phyloP scores from a whole-genome alignment of 2,113 vertebrate species.

The Caloenas nicobarica region DNA sequence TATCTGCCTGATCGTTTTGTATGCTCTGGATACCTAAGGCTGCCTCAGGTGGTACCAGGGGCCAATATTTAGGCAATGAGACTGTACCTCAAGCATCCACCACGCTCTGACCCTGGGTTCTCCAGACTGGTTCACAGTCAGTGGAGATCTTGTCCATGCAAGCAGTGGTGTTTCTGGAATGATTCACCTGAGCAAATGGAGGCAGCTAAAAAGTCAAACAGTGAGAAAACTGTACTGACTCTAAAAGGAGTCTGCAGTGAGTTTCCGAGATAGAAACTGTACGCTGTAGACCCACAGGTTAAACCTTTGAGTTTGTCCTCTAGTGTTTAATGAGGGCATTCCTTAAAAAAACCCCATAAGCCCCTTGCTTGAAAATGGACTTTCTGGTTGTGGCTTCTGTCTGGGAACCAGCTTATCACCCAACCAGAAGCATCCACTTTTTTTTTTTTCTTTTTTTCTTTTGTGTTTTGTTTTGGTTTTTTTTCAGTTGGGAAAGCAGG shows the following conservation, averaged over 20 bases:
- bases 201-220: not conserved
- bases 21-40: not conserved
- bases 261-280: not conserved
- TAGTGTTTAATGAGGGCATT: not conserved
- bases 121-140: not conserved
- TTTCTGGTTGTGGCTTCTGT: not conserved
- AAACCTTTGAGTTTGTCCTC: not conserved
- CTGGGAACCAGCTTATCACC: not conserved
- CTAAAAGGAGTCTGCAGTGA: not conserved
- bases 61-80: not conserved
- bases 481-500: not conserved
- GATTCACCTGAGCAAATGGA: not conserved
- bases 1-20: not conserved
- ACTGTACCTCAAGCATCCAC: not conserved
- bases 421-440: not conserved
- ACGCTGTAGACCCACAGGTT: not conserved
- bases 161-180: not conserved
- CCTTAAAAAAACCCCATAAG: not conserved
- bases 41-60: not conserved
- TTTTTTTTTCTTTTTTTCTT: not conserved
- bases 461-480: not conserved
- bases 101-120: not conserved
- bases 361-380: not conserved
- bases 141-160: not conserved
- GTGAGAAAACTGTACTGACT: not conserved